Percentiles rank a stretch among this genome's conserved stretches.
phyloP scores from a whole-genome alignment of 2,888 invertebrate species.

The Amiota mariae region DNA sequence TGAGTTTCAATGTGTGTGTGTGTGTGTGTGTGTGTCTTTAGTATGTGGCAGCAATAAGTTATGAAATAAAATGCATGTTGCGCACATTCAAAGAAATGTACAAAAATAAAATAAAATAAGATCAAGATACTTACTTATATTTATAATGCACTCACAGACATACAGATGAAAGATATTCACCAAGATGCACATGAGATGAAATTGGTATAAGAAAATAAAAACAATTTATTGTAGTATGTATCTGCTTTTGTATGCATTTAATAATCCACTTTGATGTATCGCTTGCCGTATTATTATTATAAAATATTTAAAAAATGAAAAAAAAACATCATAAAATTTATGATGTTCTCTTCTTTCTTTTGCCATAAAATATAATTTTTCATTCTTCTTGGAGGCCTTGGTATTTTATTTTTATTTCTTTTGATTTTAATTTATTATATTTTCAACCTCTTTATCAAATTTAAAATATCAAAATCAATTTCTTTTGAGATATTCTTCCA shows the following conservation, averaged over 20 bases:
- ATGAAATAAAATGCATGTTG: constrained; percentile 34
- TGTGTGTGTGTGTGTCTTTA: constrained; percentile 26
- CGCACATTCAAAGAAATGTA: constrained; percentile 7
- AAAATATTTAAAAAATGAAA: not conserved
- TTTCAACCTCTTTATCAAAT: not conserved
- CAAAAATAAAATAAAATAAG: constrained; percentile 2
- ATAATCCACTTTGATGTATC: constrained; percentile 67
- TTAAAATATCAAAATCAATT: not conserved
- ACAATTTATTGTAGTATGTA: constrained; percentile 7
- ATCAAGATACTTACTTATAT: constrained; percentile 4
- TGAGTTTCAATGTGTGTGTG: constrained; percentile 27
- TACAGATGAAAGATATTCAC: not conserved
- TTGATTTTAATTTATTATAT: not conserved
- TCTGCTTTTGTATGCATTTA: constrained; percentile 39
- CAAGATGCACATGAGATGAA: constrained; percentile 4
- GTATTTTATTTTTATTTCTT: not conserved
- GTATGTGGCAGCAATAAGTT: constrained; percentile 12
- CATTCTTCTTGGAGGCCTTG: not conserved
- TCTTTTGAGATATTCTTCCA: not conserved
- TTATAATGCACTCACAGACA: constrained; percentile 1
- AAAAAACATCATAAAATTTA: not conserved
- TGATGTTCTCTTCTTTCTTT: not conserved
- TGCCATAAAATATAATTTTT: constrained; percentile 12
- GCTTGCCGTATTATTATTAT: constrained; percentile 65
- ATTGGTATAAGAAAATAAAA: constrained; percentile 16